phyloP scores from a whole-genome alignment of 92 coral and sea anemone species.

The Paragorgia papillata region DNA sequence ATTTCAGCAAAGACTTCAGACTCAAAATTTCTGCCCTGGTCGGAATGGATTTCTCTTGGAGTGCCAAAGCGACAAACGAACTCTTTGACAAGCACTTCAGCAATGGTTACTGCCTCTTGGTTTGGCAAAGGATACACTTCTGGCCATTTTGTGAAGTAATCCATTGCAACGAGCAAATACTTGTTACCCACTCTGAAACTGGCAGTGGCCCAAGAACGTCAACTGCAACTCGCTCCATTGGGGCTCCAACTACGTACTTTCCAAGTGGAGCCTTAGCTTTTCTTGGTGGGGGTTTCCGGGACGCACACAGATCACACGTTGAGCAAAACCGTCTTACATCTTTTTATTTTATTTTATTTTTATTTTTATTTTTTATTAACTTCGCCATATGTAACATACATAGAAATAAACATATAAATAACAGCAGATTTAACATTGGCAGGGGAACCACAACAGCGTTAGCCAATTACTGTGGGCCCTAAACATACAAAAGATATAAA shows the following conservation, averaged over 20 bases:
- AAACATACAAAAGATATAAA: no score
- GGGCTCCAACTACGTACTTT: conserved; percentile 11
- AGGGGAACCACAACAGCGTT: no score
- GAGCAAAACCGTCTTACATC: conserved; percentile 32
- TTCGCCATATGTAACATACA: no score
- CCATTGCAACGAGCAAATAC: conserved; percentile 24
- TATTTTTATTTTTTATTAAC: no score
- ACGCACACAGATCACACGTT: conserved; percentile 28
- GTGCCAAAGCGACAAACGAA: conserved; percentile 1
- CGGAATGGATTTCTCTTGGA: conserved; percentile 23
- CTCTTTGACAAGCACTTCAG: conserved; percentile 7
- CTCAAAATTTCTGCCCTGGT: conserved; percentile 30
- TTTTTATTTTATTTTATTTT: no score
- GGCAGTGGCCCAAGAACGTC: conserved; percentile 11
- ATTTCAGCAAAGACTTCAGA: conserved; percentile 23
- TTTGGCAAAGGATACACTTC: conserved; percentile 23
- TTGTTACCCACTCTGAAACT: conserved; percentile 4
- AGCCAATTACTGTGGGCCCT: no score
- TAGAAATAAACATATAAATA: no score
- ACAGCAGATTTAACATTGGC: no score
- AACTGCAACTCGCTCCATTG: conserved; percentile 1
- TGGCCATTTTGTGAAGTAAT: conserved; percentile 37
- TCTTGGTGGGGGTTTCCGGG: conserved; percentile 43
- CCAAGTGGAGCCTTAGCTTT: conserved; percentile 14
- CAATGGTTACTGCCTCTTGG: conserved; percentile 16